Conservation (phyloP, 53 echinoderm and acorn worm genomes). For the Holothuria scabra region DNA sequence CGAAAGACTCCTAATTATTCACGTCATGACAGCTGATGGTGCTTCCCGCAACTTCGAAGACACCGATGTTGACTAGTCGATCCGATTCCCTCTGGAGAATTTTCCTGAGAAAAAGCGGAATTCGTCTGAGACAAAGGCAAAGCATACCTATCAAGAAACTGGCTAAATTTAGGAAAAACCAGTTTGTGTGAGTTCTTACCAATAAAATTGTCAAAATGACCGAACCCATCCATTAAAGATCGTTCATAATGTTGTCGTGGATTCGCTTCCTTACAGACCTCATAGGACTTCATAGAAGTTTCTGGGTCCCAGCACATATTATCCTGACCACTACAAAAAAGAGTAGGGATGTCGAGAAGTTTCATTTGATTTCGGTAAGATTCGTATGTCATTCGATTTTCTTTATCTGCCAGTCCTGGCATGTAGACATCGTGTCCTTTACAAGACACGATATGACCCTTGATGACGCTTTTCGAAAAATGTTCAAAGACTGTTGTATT, state of each 20-base stretch:
- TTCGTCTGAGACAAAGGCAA: neutral
- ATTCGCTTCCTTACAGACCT: slow-evolving; percentile 63
- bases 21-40: neutral
- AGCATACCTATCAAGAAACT: slow-evolving; percentile 67
- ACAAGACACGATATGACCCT: slow-evolving; percentile 44
- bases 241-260: slow-evolving; percentile 61
- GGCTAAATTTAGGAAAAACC: slow-evolving; percentile 62
- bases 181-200: slow-evolving; percentile 50
- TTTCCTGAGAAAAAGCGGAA: neutral
- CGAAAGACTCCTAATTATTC: too few species aligned
- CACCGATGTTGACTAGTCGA: neutral
- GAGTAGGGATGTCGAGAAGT: slow-evolving; percentile 56
- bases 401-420: slow-evolving; percentile 56
- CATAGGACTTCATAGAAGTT: slow-evolving; percentile 48
- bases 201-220: slow-evolving; percentile 72
- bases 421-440: slow-evolving; percentile 60
- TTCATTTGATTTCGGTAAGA: slow-evolving; percentile 58
- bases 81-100: neutral
- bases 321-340: slow-evolving; percentile 60
- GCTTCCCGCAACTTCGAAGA: slow-evolving; percentile 34
- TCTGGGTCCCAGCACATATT: slow-evolving; percentile 63
- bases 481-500: slow-evolving; percentile 70
- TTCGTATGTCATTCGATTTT: slow-evolving; percentile 44
- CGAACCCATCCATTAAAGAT: slow-evolving; percentile 54
- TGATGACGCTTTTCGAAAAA: slow-evolving; percentile 58